These are phyloP conservation scores for Limanda limanda DNA, from an alignment of 2,113 vertebrate genomes.

Conservation along the genomic window DNA sequence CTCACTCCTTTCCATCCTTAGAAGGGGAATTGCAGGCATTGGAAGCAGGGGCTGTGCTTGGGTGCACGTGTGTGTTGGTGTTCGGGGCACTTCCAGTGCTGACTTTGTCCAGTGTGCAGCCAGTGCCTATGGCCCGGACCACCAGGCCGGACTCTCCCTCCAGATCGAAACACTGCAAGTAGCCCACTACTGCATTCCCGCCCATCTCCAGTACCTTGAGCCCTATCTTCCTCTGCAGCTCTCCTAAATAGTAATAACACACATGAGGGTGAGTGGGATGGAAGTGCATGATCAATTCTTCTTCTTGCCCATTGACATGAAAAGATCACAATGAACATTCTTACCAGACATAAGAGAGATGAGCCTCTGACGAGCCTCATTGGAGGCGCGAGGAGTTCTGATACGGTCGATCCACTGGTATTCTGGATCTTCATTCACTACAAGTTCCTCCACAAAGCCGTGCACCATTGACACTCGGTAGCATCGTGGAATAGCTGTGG, in stretches of 20 bases:
- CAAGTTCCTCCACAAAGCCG: conserved; percentile 98
- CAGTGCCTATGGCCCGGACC: conserved; percentile 97
- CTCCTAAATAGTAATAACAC: conserved; percentile 81
- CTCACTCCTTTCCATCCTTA: conserved; percentile 99
- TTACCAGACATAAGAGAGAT: conserved; percentile 99
- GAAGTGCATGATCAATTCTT: neutral
- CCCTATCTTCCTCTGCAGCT: conserved; percentile 97
- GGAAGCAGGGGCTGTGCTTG: conserved; percentile 75
- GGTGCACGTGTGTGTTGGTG: conserved; percentile 83
- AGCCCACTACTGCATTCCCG: conserved; percentile 97
- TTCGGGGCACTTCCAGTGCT: conserved; percentile 80
- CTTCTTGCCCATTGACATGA: neutral
- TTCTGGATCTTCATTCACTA: conserved; percentile 98
- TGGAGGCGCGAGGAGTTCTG: conserved; percentile 95
- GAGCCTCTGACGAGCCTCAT: conserved; percentile 96
- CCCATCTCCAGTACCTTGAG: conserved; percentile 99
- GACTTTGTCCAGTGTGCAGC: conserved; percentile 96
- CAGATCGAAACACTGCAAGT: conserved; percentile 98
- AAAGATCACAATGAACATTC: neutral
- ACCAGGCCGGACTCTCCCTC: conserved; percentile 98
- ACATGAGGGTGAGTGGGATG: neutral
- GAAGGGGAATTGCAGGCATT: conserved; percentile 94
- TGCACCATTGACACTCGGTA: conserved; percentile 93
- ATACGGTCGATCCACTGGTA: conserved; percentile 99
- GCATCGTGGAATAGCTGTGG: conserved; percentile 93